Conservation (phyloP, 2,113 vertebrate genomes). For the Sinocyclocheilus anshuiensis region DNA sequence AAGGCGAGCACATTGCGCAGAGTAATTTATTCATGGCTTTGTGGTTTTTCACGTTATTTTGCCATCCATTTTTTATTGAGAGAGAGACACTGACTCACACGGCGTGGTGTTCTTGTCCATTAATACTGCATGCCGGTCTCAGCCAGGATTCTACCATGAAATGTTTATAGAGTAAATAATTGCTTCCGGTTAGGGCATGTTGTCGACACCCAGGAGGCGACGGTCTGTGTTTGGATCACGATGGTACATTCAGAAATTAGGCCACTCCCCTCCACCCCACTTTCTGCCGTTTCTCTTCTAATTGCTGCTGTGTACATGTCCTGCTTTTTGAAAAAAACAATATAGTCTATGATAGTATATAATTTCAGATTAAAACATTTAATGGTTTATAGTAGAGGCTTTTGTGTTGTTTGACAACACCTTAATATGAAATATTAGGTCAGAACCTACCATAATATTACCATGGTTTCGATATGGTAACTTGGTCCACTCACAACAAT, state of each 20-base stretch:
- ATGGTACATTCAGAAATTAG: constrained; percentile 3
- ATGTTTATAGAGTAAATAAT: constrained; percentile 49
- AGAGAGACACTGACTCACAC: constrained; percentile 50
- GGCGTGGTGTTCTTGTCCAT: constrained; percentile 42
- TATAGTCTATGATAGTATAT: no score
- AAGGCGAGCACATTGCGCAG: constrained; percentile 31
- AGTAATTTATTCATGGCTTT: constrained; percentile 60
- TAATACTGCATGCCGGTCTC: constrained; percentile 52
- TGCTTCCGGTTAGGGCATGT: constrained; percentile 3
- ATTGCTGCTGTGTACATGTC: background rate
- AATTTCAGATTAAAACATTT: no score
- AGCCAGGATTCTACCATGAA: constrained; percentile 42
- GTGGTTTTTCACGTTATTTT: constrained; percentile 55
- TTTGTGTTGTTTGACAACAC: no score
- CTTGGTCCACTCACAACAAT: background rate
- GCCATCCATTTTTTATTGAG: constrained; percentile 55
- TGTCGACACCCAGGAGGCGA: background rate
- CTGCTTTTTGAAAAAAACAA: background rate
- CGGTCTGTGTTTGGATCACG: constrained; percentile 8
- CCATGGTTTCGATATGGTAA: background rate
- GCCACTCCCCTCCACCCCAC: background rate
- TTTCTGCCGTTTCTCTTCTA: background rate
- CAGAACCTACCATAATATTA: no score
- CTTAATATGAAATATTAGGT: no score
- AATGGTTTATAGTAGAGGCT: no score